phyloP scores from a whole-genome alignment of 2,113 vertebrate species.

The Gallinago jamesoni region DNA sequence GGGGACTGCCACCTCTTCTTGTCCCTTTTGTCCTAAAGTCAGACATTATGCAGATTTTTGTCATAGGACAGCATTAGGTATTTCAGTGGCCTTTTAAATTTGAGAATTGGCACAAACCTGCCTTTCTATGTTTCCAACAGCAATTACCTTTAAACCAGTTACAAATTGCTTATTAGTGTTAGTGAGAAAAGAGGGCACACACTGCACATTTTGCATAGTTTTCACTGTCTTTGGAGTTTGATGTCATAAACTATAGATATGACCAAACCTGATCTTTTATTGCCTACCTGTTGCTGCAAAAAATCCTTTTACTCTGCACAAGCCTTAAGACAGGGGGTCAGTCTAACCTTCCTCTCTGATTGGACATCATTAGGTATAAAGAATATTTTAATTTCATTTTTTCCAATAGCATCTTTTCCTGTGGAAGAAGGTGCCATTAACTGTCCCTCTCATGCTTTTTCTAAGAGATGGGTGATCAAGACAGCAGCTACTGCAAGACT shows the following conservation, averaged over 20 bases:
- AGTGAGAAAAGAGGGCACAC: neutral
- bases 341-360: neutral
- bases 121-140: neutral
- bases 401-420: neutral
- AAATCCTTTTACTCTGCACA: neutral
- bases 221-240: neutral
- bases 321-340: neutral
- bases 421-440: neutral
- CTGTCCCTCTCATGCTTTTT: neutral
- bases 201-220: neutral
- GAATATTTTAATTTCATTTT: neutral
- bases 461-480: neutral
- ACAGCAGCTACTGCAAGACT: neutral
- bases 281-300: neutral
- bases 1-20: neutral
- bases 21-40: neutral
- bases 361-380: neutral
- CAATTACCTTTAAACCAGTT: neutral
- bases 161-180: neutral
- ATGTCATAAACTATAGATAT: neutral
- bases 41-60: neutral
- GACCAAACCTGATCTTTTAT: neutral
- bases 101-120: neutral
- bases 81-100: neutral
- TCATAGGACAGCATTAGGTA: neutral